A percentile compares a stretch with the other conserved stretches of the same genome.
Evolutionary conservation across 2,888 invertebrate genomes (phyloP).

Genomic region (Spilosoma lubricipeda): DNA sequence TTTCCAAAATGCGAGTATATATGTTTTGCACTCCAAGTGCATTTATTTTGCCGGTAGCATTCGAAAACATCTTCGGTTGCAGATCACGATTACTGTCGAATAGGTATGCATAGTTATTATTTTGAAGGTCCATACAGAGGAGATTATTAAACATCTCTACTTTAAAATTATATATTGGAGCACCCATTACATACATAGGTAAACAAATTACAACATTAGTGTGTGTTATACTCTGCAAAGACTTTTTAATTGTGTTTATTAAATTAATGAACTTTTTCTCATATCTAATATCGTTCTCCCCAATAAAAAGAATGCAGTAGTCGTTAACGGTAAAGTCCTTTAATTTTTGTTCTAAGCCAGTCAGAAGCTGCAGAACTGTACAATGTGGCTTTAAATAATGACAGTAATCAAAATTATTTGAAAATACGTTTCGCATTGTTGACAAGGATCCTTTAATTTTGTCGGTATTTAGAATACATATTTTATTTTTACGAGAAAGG

Average conservation of each 20-base stretch:
- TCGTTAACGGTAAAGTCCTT: too few relatives aligned
- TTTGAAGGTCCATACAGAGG: background rate
- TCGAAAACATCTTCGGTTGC: background rate
- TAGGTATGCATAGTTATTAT: background rate
- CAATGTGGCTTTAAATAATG: too few relatives aligned
- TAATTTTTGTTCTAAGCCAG: too few relatives aligned
- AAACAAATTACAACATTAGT: background rate
- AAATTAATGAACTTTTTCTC: background rate
- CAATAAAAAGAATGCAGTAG: too few relatives aligned
- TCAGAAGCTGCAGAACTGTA: too few relatives aligned
- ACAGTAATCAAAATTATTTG: too few relatives aligned
- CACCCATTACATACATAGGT: background rate
- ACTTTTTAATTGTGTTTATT: background rate
- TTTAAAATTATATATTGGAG: background rate
- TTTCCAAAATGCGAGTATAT: background rate
- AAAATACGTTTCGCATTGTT: too few relatives aligned
- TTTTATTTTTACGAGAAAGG: too few relatives aligned
- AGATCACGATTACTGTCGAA: background rate
- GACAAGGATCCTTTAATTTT: too few relatives aligned
- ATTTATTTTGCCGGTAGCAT: background rate
- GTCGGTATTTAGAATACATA: too few relatives aligned
- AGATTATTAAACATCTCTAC: background rate
- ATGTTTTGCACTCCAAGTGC: background rate
- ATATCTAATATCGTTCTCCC: too few relatives aligned
- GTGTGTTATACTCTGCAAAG: background rate